These are phyloP conservation scores for Epizoanthus stellaris DNA, from an alignment of 92 coral and sea anemone species.

Conservation along the genomic window DNA sequence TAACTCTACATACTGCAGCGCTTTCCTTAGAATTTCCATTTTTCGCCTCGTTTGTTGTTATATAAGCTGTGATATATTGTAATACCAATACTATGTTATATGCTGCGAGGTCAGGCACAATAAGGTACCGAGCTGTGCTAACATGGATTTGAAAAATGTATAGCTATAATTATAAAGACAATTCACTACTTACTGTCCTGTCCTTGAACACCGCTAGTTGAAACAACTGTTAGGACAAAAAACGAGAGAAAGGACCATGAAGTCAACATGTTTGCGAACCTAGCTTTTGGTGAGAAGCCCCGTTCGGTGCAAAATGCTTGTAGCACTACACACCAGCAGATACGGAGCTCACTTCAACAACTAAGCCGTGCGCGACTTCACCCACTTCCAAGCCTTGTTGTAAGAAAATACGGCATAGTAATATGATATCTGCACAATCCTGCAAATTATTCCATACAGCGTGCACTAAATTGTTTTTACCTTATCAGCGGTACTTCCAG, in stretches of 20 bases:
- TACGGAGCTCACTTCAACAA: constrained; percentile 41
- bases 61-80: not conserved
- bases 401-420: constrained; percentile 38
- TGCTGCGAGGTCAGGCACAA: too few relatives aligned
- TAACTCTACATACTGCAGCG: too few relatives aligned
- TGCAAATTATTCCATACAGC: constrained; percentile 6
- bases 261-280: constrained; percentile 23
- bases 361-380: constrained; percentile 43
- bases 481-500: constrained; percentile 44
- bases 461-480: not conserved
- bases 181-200: not conserved
- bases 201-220: not conserved
- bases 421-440: constrained; percentile 19
- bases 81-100: not conserved
- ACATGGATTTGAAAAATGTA: too few relatives aligned
- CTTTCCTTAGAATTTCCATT: constrained; percentile 1
- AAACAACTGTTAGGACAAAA: not conserved
- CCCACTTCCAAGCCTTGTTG: constrained; percentile 44
- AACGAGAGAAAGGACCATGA: not conserved
- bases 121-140: too few relatives aligned
- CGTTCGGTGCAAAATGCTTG: constrained; percentile 37
- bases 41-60: constrained; percentile 13
- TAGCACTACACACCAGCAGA: constrained; percentile 39
- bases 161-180: not conserved
- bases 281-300: constrained; percentile 41